Base-by-base conservation (phyloP, 2,888 invertebrate genomes). In the Nomada fabriciana region DNA sequence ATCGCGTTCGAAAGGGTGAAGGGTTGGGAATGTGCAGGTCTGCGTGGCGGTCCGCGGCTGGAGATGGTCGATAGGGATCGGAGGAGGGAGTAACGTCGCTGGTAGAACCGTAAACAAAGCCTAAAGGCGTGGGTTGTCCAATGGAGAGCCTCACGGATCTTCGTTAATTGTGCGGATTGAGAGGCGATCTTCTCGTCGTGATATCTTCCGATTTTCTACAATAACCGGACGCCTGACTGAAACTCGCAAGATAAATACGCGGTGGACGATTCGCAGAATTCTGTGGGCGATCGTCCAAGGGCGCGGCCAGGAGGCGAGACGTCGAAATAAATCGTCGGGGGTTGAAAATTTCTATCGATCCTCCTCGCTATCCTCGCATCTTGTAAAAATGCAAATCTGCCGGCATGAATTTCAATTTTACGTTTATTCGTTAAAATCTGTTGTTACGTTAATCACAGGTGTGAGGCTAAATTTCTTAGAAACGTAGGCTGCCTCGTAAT, bases 131-230 rank as follows among this genome's bases (percentile, higher is more conserved):
- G 90, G 92, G 92, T 90, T 77, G 92, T 85, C 77, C 73, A 82
- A 85, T 82, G 85, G 85, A 85, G 85, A 89, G 83, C 82, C 80
- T 85, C 85, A 84, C 80, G 86, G 86, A 90, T 85, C 85, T 88
- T 86, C 88, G 91, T 92, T 91, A 91, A 91, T 92, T 91, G 91
- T 86, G 84, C 88, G 89, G 90, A 91, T 91, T 88, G 87, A 86
- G 83, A 84, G 55, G 76, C 86, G 89, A 89, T 89, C 82, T 80
- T 65, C 52, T 59, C 76, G 68, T 60, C 80, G 78, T 42, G 89
- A 88, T 88, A 88, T 80, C 88, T 77, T 76, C 85, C 13, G 84
- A 89, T 90, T 90, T 73, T 90, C 87, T 77, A 73, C 78, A 86
- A 88, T 87, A 84, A 87, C 80, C 84, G 42, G 59, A 75, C 65